phyloP scores from a whole-genome alignment of 2,113 vertebrate species.

The Ornithorhynchus anatinus region DNA sequence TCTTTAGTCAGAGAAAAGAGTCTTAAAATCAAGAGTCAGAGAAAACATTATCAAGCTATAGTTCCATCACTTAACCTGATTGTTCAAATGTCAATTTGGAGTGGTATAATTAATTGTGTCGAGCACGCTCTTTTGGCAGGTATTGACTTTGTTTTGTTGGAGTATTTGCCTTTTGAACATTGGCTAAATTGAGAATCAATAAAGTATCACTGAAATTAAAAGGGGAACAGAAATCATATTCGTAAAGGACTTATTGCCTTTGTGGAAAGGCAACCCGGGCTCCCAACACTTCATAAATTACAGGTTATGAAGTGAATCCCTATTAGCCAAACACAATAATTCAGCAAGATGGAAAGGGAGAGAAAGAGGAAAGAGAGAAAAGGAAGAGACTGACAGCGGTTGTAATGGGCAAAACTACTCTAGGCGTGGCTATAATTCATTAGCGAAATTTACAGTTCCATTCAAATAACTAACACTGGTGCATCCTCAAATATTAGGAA shows the following conservation, averaged over 20 bases:
- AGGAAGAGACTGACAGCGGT: background rate
- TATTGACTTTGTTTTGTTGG: background rate
- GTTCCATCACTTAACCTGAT: background rate
- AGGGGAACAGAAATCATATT: background rate
- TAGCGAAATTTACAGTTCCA: conserved; percentile 11
- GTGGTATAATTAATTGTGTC: background rate
- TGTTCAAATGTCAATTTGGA: conserved; percentile 7
- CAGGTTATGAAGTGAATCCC: background rate
- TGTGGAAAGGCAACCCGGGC: too few relatives aligned
- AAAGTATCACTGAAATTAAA: background rate
- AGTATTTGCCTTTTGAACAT: background rate
- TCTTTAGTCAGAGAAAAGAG: too few relatives aligned
- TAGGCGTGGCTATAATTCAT: background rate
- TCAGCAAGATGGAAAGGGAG: background rate
- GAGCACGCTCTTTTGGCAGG: background rate
- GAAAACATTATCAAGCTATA: background rate
- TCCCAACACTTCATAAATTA: background rate
- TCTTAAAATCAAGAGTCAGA: background rate
- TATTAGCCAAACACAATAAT: conserved; percentile 1
- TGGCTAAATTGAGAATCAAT: background rate
- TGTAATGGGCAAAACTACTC: background rate
- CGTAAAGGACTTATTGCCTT: too few relatives aligned
- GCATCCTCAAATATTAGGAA: background rate
- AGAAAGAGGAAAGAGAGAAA: background rate
- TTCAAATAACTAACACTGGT: background rate